Percentiles rank a stretch among this genome's conserved stretches.
Evolutionary conservation across 1,140 invertebrate species (phyloP).

Genomic region (Frieseomelitta varia): DNA sequence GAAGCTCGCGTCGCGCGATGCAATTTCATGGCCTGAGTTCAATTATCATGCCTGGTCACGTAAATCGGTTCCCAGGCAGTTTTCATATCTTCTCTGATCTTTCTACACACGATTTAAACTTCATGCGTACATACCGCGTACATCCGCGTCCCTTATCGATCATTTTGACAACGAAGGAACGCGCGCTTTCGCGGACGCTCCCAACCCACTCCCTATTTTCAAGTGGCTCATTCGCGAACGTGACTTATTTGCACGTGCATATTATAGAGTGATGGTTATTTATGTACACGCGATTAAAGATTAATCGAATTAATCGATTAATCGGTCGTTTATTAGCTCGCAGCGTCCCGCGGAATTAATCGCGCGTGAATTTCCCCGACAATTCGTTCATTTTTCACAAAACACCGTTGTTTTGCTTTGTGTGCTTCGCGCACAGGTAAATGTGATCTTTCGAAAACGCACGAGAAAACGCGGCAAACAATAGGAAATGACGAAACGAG

Average conservation of each 20-base stretch:
- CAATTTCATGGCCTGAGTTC: constrained; percentile 19
- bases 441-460: too few species aligned
- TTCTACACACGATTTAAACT: constrained; percentile 49
- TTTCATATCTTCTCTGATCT: constrained; percentile 37
- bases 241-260: constrained; percentile 50
- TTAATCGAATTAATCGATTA: constrained; percentile 38
- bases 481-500: background rate
- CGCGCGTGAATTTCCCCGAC: background rate
- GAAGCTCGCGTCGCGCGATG: background rate
- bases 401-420: background rate
- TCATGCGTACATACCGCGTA: constrained; percentile 31
- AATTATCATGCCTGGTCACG: constrained; percentile 64
- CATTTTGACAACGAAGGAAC: constrained; percentile 20
- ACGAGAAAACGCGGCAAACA: background rate
- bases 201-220: constrained; percentile 13
- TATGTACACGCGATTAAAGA: constrained; percentile 36
- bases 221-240: constrained; percentile 44
- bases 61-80: constrained; percentile 35
- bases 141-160: constrained; percentile 52
- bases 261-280: constrained; percentile 50
- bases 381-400: background rate
- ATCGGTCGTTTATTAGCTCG: background rate
- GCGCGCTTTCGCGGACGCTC: constrained; percentile 15
- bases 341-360: background rate
- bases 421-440: too few species aligned